Evolutionary conservation across 2,888 invertebrate genomes (phyloP), one percentile per base, ranked within the genome.

Genomic region (Endomychus coccineus): DNA sequence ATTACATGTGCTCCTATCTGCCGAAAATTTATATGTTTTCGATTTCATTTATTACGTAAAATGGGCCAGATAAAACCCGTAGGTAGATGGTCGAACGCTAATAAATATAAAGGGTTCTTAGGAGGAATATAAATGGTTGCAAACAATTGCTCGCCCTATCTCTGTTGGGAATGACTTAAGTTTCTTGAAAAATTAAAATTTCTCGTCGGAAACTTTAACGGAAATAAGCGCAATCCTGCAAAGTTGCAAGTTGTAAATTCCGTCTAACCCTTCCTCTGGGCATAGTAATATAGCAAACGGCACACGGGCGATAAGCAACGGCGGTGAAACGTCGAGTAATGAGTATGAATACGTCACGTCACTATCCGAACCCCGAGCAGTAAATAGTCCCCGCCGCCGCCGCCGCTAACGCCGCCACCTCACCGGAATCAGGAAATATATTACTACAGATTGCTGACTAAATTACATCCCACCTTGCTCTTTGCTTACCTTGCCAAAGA

Each of bases 261-360:
- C 45, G 48, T 38, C 48, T 46, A 57, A 59, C 59, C 57, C 58
- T 55, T 56, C 54, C 55, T 55, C 48, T 47, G 56, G 55, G 58
- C 53, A 48, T 46, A 45, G 52, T 55, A 54, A 54, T 52, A 55
- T 55, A 50, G 48, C 39, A 19, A 19, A n/a, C 21, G 21, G 6
- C 6, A 19, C n/a, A n/a, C n/a, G n/a, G n/a, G 21, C 52, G 50
- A 50, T 52, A 50, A 51, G 52, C 49, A 54, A n/a, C 49, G 50
- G 58, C 54, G 60, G 58, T 58, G 61, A 62, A 61, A 58, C 56
- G 57, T 56, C 56, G 58, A 61, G 58, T 62, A 61, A 62, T 61
- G 59, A 62, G 56, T 57, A 58, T 56, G 61, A 61, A 62, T 62
- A 61, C 58, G 58, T 62, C 60, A 62, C 56, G 60, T 62, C 60